Evolutionary conservation across 2,797 vertebrate genomes (phyloP).

Genomic region (Coreius guichenoti): DNA sequence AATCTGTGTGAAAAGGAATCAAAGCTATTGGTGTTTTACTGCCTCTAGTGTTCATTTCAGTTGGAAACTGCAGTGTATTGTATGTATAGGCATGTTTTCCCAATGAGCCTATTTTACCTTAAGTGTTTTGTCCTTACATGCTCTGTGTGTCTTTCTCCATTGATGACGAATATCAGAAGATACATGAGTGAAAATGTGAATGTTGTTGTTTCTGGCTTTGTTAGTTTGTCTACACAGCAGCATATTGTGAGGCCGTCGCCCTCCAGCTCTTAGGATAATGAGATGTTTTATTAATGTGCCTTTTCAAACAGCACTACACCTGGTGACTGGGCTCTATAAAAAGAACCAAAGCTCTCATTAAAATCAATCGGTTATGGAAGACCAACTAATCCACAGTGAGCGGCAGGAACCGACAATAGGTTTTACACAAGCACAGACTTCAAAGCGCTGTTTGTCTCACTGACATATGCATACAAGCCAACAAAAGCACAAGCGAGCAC

Average conservation of each 20-base stretch:
- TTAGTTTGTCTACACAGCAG: neutral
- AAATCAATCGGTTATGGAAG: conserved; percentile 30
- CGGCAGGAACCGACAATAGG: neutral
- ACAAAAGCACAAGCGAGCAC: conserved; percentile 4
- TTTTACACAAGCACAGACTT: conserved; percentile 8
- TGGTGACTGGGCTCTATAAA: conserved; percentile 33
- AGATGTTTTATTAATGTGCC: conserved; percentile 43
- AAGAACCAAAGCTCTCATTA: conserved; percentile 38
- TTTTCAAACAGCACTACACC: conserved; percentile 25
- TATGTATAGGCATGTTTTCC: neutral
- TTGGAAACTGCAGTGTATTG: neutral
- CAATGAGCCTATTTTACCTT: neutral
- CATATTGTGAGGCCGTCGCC: neutral
- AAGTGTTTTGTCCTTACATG: neutral
- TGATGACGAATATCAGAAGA: neutral
- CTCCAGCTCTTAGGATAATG: conserved; percentile 8
- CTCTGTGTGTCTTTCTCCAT: neutral
- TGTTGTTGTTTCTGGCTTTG: neutral
- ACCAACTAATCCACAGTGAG: conserved; percentile 29
- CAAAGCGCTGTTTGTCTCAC: neutral
- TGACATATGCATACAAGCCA: conserved; percentile 7
- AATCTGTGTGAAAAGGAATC: neutral
- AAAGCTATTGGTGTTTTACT: neutral
- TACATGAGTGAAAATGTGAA: neutral
- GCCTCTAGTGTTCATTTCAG: neutral